phyloP scores from a whole-genome alignment of 2,113 vertebrate genomes.

The Vicugna pacos region DNA sequence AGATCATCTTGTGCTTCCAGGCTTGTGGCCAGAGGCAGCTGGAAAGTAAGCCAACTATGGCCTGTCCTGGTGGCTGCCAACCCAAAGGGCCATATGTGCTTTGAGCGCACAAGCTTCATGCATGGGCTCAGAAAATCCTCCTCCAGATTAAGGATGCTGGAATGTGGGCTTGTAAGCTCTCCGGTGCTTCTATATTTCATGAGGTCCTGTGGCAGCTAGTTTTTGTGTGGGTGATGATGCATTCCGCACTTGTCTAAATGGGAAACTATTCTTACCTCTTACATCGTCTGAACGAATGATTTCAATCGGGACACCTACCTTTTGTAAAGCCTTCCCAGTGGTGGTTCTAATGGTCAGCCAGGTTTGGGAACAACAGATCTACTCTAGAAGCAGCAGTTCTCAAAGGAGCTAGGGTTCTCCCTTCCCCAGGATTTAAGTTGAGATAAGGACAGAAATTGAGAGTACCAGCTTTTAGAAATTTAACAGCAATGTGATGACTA shows the following conservation, averaged over 20 bases:
- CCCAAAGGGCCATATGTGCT: neutral
- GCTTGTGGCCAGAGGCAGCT: conserved; percentile 34
- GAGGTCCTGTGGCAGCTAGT: neutral
- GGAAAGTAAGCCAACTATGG: neutral
- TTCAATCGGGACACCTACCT: neutral
- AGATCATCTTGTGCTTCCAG: neutral
- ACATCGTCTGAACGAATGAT: neutral
- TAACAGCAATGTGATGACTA: neutral
- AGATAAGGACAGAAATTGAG: neutral
- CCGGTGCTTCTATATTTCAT: neutral
- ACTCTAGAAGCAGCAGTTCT: neutral
- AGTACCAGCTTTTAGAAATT: neutral
- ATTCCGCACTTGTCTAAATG: neutral
- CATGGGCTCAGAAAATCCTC: neutral
- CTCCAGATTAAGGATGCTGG: neutral
- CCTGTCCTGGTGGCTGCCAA: neutral
- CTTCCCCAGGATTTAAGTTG: neutral
- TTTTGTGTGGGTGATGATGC: neutral
- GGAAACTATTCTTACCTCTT: neutral
- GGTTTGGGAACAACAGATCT: neutral
- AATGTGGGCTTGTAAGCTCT: neutral
- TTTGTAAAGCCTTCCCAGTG: neutral
- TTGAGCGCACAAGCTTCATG: neutral
- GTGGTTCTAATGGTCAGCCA: neutral
- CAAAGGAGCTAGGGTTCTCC: neutral